A percentile compares a stretch with the other conserved stretches of the same genome.
Evolutionary conservation across 2,113 vertebrate genomes (phyloP).

Genomic region (Tretioscincus oriximinensis): DNA sequence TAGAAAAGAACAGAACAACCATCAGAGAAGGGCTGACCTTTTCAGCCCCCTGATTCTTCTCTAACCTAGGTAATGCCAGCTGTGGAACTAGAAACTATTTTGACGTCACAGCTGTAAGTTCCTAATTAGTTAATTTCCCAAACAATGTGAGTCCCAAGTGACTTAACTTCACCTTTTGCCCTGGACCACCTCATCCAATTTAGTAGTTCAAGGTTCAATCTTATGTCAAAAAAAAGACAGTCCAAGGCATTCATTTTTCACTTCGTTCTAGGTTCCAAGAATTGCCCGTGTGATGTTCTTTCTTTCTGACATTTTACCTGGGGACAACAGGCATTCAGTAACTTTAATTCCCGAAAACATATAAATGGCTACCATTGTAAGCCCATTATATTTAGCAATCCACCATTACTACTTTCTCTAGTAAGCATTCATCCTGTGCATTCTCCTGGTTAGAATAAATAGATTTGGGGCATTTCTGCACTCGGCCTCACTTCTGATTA

Average conservation of each 20-base stretch:
- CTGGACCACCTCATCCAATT: conserved; percentile 62
- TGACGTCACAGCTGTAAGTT: conserved; percentile 62
- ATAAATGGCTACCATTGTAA: neutral
- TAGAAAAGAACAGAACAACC: conserved; percentile 50
- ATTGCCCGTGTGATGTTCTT: neutral
- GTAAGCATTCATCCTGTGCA: neutral
- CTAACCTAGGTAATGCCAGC: conserved; percentile 62
- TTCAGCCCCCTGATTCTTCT: conserved; percentile 59
- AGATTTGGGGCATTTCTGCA: neutral
- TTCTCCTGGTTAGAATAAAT: neutral
- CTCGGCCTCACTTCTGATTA: too few relatives aligned
- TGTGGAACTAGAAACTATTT: conserved; percentile 67
- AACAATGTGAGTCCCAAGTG: conserved; percentile 54
- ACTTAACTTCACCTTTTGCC: conserved; percentile 75
- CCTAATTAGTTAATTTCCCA: conserved; percentile 78
- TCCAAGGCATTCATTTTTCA: conserved; percentile 41
- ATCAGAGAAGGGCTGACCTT: conserved; percentile 64
- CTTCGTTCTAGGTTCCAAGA: conserved; percentile 16
- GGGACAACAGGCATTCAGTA: neutral
- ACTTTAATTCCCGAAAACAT: neutral
- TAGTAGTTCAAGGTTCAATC: conserved; percentile 70
- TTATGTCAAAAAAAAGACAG: conserved; percentile 67
- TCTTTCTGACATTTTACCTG: neutral
- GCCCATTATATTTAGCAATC: conserved; percentile 8
- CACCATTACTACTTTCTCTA: neutral